Evolutionary conservation across 2,888 invertebrate species (phyloP).

Genomic region (Cryptocheilus praepositus): DNA sequence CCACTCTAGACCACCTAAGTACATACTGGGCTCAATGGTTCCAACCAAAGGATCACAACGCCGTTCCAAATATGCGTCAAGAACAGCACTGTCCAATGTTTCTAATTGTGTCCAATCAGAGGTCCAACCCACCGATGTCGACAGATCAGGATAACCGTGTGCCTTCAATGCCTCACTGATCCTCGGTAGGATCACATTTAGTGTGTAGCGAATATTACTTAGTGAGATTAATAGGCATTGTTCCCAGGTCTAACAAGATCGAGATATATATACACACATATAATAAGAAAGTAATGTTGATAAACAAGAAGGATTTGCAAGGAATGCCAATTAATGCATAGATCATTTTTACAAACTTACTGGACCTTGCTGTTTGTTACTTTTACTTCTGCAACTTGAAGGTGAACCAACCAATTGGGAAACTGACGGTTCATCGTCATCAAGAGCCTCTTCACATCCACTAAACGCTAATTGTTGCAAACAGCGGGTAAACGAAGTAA

Average conservation of each 20-base stretch:
- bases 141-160: conserved; percentile 83
- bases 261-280: too few relatives aligned
- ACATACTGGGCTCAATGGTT: conserved; percentile 98
- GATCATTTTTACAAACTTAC: conserved; percentile 49
- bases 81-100: conserved; percentile 79
- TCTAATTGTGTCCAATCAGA: conserved; percentile 80
- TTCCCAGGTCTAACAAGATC: conserved; percentile 83
- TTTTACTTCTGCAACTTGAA: conserved; percentile 71
- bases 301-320: conserved; percentile 2
- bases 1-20: conserved; percentile 92
- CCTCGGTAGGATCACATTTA: conserved; percentile 83
- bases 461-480: conserved; percentile 84
- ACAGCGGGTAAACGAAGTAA: conserved; percentile 76
- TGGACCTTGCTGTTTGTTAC: conserved; percentile 66
- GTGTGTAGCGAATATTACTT: conserved; percentile 92
- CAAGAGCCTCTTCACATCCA: conserved; percentile 80
- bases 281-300: neutral
- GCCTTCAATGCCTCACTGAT: conserved; percentile 81
- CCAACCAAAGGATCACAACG: conserved; percentile 96
- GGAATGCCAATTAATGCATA: neutral
- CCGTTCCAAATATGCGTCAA: conserved; percentile 90
- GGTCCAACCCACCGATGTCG: conserved; percentile 69
- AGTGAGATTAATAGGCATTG: conserved; percentile 89
- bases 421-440: conserved; percentile 77
- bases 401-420: conserved; percentile 82